Conservation (phyloP, 2,113 vertebrate species). For the Paradoxurus hermaphroditus region DNA sequence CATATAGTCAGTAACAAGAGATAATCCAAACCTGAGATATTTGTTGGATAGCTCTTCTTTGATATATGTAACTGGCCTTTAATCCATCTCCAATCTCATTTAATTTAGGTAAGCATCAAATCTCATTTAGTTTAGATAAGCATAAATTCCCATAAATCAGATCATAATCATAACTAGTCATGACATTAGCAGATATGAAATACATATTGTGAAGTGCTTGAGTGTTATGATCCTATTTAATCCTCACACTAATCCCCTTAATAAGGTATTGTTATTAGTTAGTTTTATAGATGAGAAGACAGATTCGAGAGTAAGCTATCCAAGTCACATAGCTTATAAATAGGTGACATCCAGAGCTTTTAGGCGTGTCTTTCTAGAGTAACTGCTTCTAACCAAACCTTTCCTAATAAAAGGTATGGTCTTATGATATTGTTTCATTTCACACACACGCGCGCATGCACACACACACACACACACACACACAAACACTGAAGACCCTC, state of each 20-base stretch:
- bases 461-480: neutral
- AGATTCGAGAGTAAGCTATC: neutral
- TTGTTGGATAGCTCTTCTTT: neutral
- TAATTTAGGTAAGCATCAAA: neutral
- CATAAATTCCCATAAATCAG: neutral
- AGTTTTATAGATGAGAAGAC: neutral
- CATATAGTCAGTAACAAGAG: neutral
- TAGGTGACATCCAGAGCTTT: neutral
- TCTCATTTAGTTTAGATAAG: neutral
- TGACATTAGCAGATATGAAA: neutral
- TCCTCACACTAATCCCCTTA: neutral
- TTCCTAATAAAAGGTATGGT: neutral
- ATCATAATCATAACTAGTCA: neutral
- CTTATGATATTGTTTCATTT: neutral
- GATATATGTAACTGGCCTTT: neutral
- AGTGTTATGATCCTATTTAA: neutral
- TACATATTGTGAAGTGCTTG: neutral
- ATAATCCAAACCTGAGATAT: neutral
- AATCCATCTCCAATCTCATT: neutral
- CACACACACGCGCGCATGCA: neutral
- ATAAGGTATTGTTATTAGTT: neutral
- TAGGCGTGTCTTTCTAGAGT: neutral
- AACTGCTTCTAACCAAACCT: neutral
- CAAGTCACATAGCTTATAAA: neutral
- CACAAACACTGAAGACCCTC: neutral